These are phyloP conservation scores for Phortica okadai DNA, from an alignment of 2,888 invertebrate genomes.

Conservation along the genomic window DNA sequence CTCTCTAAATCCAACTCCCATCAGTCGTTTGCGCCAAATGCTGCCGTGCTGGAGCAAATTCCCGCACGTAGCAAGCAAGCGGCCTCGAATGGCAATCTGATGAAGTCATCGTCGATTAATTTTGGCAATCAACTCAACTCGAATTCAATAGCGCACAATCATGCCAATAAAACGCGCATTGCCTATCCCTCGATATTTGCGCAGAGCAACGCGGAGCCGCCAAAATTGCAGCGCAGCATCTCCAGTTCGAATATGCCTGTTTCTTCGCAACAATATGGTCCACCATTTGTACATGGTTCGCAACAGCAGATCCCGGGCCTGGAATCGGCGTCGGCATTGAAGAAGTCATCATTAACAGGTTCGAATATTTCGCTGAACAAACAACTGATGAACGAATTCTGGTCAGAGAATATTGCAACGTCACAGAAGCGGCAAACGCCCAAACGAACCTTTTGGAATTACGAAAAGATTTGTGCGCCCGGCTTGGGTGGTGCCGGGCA, in stretches of 20 bases:
- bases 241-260: conserved; percentile 73
- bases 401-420: conserved; percentile 74
- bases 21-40: conserved; percentile 59
- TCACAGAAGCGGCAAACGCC: conserved; percentile 70
- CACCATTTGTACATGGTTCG: conserved; percentile 41
- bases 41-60: conserved; percentile 24
- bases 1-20: conserved; percentile 74
- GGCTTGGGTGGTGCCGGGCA: conserved; percentile 64
- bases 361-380: conserved; percentile 73
- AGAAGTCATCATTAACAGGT: conserved; percentile 58
- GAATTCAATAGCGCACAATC: conserved; percentile 39
- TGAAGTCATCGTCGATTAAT: conserved; percentile 68
- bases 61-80: conserved; percentile 2
- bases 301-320: conserved; percentile 49
- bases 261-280: conserved; percentile 26
- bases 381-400: conserved; percentile 75
- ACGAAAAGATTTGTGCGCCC: conserved; percentile 73
- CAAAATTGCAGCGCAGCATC: conserved; percentile 73
- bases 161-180: conserved; percentile 52
- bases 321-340: conserved; percentile 43
- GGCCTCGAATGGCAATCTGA: conserved; percentile 44
- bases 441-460: conserved; percentile 75
- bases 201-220: conserved; percentile 45
- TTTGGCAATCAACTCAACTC: conserved; percentile 52
- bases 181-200: conserved; percentile 74